Evolutionary conservation across 1,140 invertebrate species (phyloP), one percentile per base, ranked within the genome.

Genomic region (Anthonomus grandis): DNA sequence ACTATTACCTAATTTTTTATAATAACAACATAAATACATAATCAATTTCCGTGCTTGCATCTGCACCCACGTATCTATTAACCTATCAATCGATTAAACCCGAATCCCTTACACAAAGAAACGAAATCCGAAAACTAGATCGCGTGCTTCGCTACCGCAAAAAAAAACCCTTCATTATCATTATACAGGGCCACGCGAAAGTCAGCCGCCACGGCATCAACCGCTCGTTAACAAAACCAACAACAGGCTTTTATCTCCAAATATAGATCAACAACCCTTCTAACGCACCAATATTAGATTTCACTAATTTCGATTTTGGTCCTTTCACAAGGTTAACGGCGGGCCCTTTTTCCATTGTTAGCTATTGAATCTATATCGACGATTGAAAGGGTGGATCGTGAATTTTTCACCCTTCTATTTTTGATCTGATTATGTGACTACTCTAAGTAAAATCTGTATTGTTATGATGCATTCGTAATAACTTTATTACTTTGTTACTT

Each of bases 161-260:
- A 49, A n/a, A n/a, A n/a, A 54, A 39, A 23, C 51, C 51, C 47
- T 38, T 49, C 47, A 49, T 49, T 49, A 49, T 54, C 37, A 41
- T 51, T 41, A 49, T 49, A 36, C 41, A 34, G 22, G 19, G 51
- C 51, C 51, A 54, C 51, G 51, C 51, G 51, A 54, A 54, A 54
- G 39, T 54, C 51, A 54, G 36, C 6, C 27, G 10, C 24, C 38
- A 12, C 41, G 12, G 17, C n/a, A 8, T 12, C 18, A 10, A 13
- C 9, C 25, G 23, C 8, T 39, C 18, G 39, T 27, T 42, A 45
- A 44, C 39, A 54, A 45, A 54, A 54, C 51, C 51, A 54, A 45
- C 31, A 54, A 39, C 44, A 54, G 31, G 39, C 25, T 12, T 42
- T 45, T 25, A 54, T 54, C 51, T 54, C 21, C 39, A 42, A 54